Base-by-base conservation (phyloP, 2,888 invertebrate genomes). In the Monopis laevigella region DNA sequence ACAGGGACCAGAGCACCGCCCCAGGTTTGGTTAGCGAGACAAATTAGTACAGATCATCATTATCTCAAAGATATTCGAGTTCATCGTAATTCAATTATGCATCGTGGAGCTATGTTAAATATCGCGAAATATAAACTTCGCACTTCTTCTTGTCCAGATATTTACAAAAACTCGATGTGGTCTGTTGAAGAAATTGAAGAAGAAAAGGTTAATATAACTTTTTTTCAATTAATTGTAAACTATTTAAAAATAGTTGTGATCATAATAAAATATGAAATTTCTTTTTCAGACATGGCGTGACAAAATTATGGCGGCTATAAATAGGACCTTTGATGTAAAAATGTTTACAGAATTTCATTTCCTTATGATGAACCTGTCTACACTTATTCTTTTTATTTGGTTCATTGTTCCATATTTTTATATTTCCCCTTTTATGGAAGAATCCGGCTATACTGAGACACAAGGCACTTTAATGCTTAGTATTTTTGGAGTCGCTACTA, bases 391-490 rank as follows among this genome's bases (percentile, higher is more conserved):
- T 40, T 97, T 96, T 71, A 89, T 90, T 56, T 96, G 95, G 92
- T 93, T 92, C 66, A 96, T 98, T 58, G 92, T 97, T 46, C 96
- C 96, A 27, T 97, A 97, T 72, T 92, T 97, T 63, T 97, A 94
- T 71, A 85, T 96, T 48, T 89, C 92, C 24, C 92, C 93, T 55
- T 89, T 92, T 61, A 88, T 93, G 75, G 78, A 82, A 24, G 59
- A 57, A 47, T 65, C 54, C 41, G 84, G 86, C 7, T 85, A 88
- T 51, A 84, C 86, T 2, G 88, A 90, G 52, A 77, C 82, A 1
- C 84, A 88, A 40, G 89, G 89, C 6, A 89, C 94, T 8, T 84
- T 86, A 53, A 85, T 96, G 53, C 83, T 96, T 52, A 91, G 96
- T 40, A 84, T 90, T 26, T 92, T 97, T 51, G 96, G 96, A 43